Evolutionary conservation across 1,140 invertebrate genomes (phyloP).

Genomic region (Psilanteris sp.): DNA sequence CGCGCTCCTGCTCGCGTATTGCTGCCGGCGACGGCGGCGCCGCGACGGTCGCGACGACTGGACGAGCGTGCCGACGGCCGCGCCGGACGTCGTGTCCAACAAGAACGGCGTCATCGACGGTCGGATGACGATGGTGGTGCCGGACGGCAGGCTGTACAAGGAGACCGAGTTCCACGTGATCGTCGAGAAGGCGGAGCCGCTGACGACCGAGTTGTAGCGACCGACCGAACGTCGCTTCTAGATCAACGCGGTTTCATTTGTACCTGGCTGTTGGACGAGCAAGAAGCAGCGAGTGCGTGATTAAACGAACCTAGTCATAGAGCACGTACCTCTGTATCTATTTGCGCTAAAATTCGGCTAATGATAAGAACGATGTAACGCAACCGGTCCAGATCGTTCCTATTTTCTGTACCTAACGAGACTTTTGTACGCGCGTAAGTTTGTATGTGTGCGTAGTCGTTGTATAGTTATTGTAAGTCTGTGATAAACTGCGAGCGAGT

Average conservation of each 20-base stretch:
- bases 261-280: no score
- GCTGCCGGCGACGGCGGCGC: slow-evolving; percentile 66
- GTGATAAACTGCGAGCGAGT: slow-evolving; percentile 53
- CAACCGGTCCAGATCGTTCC: slow-evolving; percentile 55
- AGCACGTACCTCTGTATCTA: no score
- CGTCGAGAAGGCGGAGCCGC: slow-evolving; percentile 88
- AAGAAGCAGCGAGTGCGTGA: no score
- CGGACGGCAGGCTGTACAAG: slow-evolving; percentile 88
- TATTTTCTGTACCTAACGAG: slow-evolving; percentile 52
- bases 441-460: slow-evolving; percentile 38
- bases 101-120: slow-evolving; percentile 77
- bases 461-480: slow-evolving; percentile 59
- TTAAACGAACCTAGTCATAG: no score
- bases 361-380: no score
- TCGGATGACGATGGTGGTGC: slow-evolving; percentile 84
- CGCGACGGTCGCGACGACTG: slow-evolving; percentile 71
- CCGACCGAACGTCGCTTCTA: no score
- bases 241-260: no score
- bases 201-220: slow-evolving; percentile 87
- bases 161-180: slow-evolving; percentile 92
- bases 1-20: slow-evolving; percentile 67
- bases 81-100: slow-evolving; percentile 75
- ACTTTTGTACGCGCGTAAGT: slow-evolving; percentile 33
- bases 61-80: slow-evolving; percentile 78
- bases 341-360: no score